Evolutionary conservation across 2,113 vertebrate genomes (phyloP).

Genomic region (Cervus canadensis): DNA sequence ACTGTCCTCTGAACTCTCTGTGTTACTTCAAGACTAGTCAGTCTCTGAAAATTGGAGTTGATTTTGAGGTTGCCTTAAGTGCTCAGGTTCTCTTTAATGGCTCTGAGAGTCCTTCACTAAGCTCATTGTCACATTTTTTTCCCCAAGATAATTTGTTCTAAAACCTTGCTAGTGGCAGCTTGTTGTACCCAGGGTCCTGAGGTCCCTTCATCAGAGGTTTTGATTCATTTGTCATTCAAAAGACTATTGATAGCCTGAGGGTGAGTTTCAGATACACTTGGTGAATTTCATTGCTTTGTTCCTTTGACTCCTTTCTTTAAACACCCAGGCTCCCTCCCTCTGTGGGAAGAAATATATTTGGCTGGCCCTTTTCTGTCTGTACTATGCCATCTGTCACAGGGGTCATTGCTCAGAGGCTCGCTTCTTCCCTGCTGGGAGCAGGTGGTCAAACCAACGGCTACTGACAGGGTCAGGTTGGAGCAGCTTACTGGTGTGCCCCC

Average conservation of each 20-base stretch:
- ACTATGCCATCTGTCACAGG: slow-evolving; percentile 69
- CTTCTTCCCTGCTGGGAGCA: slow-evolving; percentile 64
- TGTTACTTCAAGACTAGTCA: slow-evolving; percentile 27
- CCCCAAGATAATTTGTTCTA: slow-evolving; percentile 35
- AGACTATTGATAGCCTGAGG: slow-evolving; percentile 44
- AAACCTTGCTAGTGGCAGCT: slow-evolving; percentile 27
- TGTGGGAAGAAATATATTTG: slow-evolving; percentile 56
- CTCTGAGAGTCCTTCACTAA: background rate
- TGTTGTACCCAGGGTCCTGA: background rate
- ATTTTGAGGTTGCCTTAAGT: background rate
- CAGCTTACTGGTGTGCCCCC: background rate
- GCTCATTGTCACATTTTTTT: slow-evolving; percentile 30
- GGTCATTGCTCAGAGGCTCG: slow-evolving; percentile 63
- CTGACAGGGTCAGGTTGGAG: slow-evolving; percentile 40
- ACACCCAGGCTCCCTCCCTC: slow-evolving; percentile 27
- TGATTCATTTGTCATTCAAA: slow-evolving; percentile 58
- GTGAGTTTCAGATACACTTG: slow-evolving; percentile 51
- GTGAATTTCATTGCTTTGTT: slow-evolving; percentile 55
- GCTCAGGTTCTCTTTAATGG: background rate
- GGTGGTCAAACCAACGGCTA: slow-evolving; percentile 60
- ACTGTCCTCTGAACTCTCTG: background rate
- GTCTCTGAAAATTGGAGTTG: background rate
- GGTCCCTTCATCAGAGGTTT: slow-evolving; percentile 9
- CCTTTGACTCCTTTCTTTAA: slow-evolving; percentile 45
- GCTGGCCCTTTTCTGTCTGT: slow-evolving; percentile 60